These are phyloP conservation scores for Accipiter virgatus DNA, from an alignment of 2,113 vertebrate species.

Conservation along the genomic window DNA sequence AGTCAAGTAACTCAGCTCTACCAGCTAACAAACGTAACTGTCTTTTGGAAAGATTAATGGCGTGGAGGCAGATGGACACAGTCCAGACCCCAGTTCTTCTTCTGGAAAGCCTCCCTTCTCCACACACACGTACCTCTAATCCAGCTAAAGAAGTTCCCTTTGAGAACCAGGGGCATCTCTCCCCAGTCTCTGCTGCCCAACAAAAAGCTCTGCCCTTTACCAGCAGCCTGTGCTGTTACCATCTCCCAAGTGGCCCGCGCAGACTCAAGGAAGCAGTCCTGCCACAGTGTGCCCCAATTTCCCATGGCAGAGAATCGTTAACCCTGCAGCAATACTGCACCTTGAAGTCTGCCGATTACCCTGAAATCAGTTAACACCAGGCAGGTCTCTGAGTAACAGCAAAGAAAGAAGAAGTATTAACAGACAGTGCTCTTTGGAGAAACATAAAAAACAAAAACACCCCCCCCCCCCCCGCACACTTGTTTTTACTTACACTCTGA, in stretches of 20 bases:
- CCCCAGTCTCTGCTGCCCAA: not conserved
- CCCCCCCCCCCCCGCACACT: not conserved
- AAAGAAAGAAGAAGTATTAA: not conserved
- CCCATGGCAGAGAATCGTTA: not conserved
- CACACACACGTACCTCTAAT: no score
- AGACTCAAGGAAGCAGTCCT: not conserved
- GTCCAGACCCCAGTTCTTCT: not conserved
- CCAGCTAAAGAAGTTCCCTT: not conserved
- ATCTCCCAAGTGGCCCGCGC: not conserved
- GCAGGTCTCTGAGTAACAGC: not conserved
- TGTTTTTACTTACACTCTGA: constrained; percentile 58
- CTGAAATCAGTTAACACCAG: not conserved
- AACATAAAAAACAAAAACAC: not conserved
- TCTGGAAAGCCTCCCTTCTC: not conserved
- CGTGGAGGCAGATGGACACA: not conserved
- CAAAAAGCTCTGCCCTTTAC: not conserved
- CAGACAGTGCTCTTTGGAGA: not conserved
- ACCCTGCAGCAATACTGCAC: not conserved
- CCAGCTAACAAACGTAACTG: not conserved
- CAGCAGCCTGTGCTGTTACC: not conserved
- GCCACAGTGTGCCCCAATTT: accelerated
- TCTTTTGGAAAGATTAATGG: not conserved
- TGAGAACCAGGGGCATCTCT: not conserved
- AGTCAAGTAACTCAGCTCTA: not conserved
- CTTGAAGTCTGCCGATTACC: not conserved